Percentiles rank a stretch among this genome's conserved stretches.
These are phyloP conservation scores for Jaculus jaculus DNA, from an alignment of 2,113 vertebrate species.

Conservation along the genomic window DNA sequence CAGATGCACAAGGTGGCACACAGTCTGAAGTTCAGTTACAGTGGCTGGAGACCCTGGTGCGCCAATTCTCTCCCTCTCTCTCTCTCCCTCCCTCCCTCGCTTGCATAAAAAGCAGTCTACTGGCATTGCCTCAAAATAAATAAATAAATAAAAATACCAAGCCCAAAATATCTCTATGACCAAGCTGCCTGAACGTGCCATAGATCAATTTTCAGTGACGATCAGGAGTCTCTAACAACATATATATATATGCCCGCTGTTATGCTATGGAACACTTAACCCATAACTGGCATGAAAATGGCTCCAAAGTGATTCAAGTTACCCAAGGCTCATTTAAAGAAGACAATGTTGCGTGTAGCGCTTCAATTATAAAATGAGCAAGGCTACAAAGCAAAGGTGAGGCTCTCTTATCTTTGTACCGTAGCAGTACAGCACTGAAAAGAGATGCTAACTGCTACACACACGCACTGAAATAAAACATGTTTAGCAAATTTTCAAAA, in stretches of 20 bases:
- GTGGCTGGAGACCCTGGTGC: too few relatives aligned
- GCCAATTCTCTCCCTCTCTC: too few relatives aligned
- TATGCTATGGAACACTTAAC: not conserved
- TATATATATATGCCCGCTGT: not conserved
- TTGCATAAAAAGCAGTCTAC: too few relatives aligned
- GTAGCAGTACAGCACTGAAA: not conserved
- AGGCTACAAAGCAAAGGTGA: not conserved
- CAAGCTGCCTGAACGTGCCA: not conserved
- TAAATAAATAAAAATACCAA: not conserved
- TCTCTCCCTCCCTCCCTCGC: too few relatives aligned
- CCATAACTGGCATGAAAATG: not conserved
- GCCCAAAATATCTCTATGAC: not conserved
- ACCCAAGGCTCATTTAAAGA: not conserved
- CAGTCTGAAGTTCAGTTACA: too few relatives aligned
- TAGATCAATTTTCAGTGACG: not conserved
- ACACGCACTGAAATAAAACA: not conserved
- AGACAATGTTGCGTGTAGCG: not conserved
- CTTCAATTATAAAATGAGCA: not conserved
- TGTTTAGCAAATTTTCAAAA: not conserved
- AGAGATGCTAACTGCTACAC: not conserved
- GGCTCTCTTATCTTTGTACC: not conserved
- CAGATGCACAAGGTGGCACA: too few relatives aligned
- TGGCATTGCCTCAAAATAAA: too few relatives aligned
- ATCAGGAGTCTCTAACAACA: not conserved
- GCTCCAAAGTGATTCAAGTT: not conserved